Evolutionary conservation across 23 tunicate genomes (phyloP).

Genomic region (Diplosoma virens): DNA sequence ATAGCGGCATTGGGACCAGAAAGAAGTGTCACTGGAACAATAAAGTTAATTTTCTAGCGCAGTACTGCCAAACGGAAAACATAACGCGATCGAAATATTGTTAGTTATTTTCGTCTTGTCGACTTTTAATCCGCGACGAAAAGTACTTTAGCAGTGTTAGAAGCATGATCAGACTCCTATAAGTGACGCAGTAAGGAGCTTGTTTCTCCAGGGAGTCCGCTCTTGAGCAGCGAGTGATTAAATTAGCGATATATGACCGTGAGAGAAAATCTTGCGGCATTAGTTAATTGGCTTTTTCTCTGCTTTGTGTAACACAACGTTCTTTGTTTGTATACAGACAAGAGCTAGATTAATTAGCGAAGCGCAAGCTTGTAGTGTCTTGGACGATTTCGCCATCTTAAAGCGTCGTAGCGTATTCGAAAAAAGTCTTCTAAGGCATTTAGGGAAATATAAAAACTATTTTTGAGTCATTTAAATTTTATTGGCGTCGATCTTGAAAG

Average conservation of each 20-base stretch:
- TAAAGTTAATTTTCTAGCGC: too few species aligned
- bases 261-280: constrained; percentile 41
- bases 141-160: neutral
- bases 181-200: neutral
- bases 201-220: constrained; percentile 20
- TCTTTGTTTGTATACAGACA: neutral
- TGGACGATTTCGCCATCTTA: too few species aligned
- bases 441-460: too few species aligned
- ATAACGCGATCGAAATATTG: neutral
- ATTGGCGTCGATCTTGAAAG: too few species aligned
- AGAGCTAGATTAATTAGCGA: too few species aligned
- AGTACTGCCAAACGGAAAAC: too few species aligned
- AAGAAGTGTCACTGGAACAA: too few species aligned
- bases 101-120: neutral
- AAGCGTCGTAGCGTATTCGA: too few species aligned
- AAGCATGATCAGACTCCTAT: neutral
- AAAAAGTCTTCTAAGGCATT: too few species aligned
- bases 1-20: too few species aligned
- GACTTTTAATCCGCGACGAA: neutral
- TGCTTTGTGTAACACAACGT: neutral
- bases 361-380: too few species aligned
- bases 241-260: constrained; percentile 26
- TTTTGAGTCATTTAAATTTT: too few species aligned
- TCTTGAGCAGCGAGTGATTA: constrained; percentile 7
- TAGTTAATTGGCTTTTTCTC: constrained; percentile 18